These are phyloP conservation scores for Chrysogorgia sp. DNA, from an alignment of 92 coral and sea anemone species.

Conservation along the genomic window DNA sequence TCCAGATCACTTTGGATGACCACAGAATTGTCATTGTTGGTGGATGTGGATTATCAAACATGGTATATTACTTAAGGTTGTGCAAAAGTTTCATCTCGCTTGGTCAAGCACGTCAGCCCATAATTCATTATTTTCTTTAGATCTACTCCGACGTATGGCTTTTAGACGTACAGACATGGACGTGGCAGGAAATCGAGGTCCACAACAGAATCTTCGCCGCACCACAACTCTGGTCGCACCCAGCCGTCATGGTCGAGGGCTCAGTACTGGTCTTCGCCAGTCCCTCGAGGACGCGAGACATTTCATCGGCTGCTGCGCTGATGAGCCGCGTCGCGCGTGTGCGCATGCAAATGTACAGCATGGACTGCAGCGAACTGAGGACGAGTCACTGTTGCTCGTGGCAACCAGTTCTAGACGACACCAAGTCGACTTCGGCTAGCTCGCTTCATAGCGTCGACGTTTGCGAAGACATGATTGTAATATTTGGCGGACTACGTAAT, in stretches of 20 bases:
- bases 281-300: slow-evolving; percentile 41
- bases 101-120: background rate
- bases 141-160: slow-evolving; percentile 94
- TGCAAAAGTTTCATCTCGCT: too few relatives aligned
- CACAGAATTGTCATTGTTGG: slow-evolving; percentile 74
- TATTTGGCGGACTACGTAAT: slow-evolving; percentile 85
- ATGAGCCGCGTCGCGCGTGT: slow-evolving; percentile 38
- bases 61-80: too few relatives aligned
- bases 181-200: slow-evolving; percentile 85
- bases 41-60: slow-evolving; percentile 88
- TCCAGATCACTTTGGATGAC: slow-evolving; percentile 65
- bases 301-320: slow-evolving; percentile 52
- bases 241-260: slow-evolving; percentile 71
- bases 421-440: slow-evolving; percentile 61
- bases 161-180: slow-evolving; percentile 74
- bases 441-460: slow-evolving; percentile 83
- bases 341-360: slow-evolving; percentile 63
- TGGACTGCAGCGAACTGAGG: slow-evolving; percentile 76
- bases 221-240: slow-evolving; percentile 98
- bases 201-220: slow-evolving; percentile 70
- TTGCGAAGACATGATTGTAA: slow-evolving; percentile 77
- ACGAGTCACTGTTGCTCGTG: slow-evolving; percentile 65
- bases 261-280: slow-evolving; percentile 72
- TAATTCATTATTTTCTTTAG: slow-evolving; percentile 40
- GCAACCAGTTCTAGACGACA: slow-evolving; percentile 56